These are phyloP conservation scores for Hippasteria phrygiana DNA, from an alignment of 53 echinoderm and acorn worm species.

Conservation along the genomic window DNA sequence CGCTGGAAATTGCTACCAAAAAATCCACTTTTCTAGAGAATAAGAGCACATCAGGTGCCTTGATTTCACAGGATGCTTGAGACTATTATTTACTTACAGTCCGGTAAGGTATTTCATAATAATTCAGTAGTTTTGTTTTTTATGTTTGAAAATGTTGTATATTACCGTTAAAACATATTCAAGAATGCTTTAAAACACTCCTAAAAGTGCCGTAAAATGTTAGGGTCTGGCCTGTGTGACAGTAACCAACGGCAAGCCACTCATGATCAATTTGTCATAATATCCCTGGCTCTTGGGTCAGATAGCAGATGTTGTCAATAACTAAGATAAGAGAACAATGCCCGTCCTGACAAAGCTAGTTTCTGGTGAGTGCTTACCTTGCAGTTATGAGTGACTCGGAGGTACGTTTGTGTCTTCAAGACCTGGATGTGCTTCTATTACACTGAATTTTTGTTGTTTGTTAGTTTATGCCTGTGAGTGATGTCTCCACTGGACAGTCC, in stretches of 20 bases:
- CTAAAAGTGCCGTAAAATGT: too few species aligned
- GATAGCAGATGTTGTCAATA: constrained; percentile 13
- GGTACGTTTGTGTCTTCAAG: neutral
- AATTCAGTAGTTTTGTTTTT: too few species aligned
- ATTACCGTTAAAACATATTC: too few species aligned
- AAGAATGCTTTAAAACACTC: too few species aligned
- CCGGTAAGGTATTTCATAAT: too few species aligned
- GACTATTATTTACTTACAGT: too few species aligned
- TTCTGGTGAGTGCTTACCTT: neutral
- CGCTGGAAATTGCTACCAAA: too few species aligned
- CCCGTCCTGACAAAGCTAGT: constrained; percentile 11
- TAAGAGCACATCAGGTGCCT: too few species aligned
- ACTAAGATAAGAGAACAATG: constrained; percentile 18
- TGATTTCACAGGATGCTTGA: too few species aligned
- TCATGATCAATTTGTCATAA: neutral
- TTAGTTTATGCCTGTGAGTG: neutral
- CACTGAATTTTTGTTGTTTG: neutral
- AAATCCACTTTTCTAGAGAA: too few species aligned
- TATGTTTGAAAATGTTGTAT: too few species aligned
- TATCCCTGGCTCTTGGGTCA: neutral
- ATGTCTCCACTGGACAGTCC: neutral
- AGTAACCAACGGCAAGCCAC: neutral
- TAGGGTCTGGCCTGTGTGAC: too few species aligned
- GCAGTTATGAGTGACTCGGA: constrained; percentile 19
- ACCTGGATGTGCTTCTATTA: neutral